phyloP scores from a whole-genome alignment of 92 coral and sea anemone species.

The Palythoa grandiflora region DNA sequence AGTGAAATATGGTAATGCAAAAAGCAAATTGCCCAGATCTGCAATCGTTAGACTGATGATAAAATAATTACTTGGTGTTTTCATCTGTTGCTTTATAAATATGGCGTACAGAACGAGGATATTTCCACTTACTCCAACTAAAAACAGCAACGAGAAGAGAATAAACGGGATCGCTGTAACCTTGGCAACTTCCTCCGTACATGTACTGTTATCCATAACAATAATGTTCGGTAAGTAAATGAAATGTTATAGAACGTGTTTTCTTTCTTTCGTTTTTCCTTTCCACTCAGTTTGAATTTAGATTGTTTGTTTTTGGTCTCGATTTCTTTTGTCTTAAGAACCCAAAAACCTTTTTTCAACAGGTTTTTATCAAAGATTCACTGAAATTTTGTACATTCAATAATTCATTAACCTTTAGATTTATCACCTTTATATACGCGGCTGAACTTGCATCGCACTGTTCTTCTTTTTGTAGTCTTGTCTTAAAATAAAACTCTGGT shows the following conservation, averaged over 20 bases:
- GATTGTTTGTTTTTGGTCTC: no score
- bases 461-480: not conserved
- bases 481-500: not conserved
- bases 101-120: not conserved
- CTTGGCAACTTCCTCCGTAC: not conserved
- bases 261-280: not conserved
- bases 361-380: no score
- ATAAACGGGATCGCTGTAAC: not conserved
- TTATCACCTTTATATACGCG: not conserved
- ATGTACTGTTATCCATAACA: constrained; percentile 8
- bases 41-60: constrained; percentile 30
- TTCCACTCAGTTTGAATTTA: no score
- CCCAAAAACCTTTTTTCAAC: no score
- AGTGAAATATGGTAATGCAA: constrained; percentile 1
- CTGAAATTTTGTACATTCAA: no score
- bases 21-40: not conserved
- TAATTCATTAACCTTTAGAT: not conserved
- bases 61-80: constrained; percentile 33
- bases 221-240: not conserved
- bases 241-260: not conserved
- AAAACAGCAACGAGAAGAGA: not conserved
- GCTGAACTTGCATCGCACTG: not conserved
- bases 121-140: constrained; percentile 20
- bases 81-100: constrained; percentile 15
- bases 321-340: no score